phyloP scores from a whole-genome alignment of 2,888 invertebrate genomes.

The Vesta saturnalis region DNA sequence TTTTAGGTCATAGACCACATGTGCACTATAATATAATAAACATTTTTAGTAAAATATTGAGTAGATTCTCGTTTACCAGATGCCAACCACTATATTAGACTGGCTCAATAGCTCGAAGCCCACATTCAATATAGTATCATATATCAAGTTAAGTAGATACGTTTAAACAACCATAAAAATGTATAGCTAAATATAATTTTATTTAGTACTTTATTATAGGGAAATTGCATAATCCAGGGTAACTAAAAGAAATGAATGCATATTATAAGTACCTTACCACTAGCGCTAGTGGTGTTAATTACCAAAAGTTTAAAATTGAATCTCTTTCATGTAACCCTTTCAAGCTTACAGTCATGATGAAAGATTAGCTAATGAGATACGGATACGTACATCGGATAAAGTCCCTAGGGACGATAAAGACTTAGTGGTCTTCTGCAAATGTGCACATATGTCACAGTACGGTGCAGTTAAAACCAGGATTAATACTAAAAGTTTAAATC shows the following conservation, averaged over 20 bases:
- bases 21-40: neutral
- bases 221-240: too few species aligned
- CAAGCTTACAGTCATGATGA: too few species aligned
- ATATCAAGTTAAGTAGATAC: neutral
- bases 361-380: too few species aligned
- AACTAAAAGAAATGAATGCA: too few species aligned
- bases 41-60: neutral
- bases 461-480: slow-evolving; percentile 15
- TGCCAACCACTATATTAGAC: neutral
- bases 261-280: too few species aligned
- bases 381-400: neutral
- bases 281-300: too few species aligned
- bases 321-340: too few species aligned
- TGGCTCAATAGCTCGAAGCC: neutral
- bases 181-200: neutral
- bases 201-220: neutral
- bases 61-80: neutral
- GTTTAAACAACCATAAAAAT: neutral
- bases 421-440: slow-evolving; percentile 10
- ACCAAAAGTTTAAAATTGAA: too few species aligned
- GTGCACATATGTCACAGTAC: slow-evolving; percentile 12
- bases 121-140: neutral
- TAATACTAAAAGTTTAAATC: slow-evolving; percentile 15
- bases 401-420: slow-evolving; percentile 6
- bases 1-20: neutral